A percentile compares a stretch with the other conserved stretches of the same genome.
These are phyloP conservation scores for Nomada lathburiana DNA, from an alignment of 2,888 invertebrate genomes.

Conservation along the genomic window DNA sequence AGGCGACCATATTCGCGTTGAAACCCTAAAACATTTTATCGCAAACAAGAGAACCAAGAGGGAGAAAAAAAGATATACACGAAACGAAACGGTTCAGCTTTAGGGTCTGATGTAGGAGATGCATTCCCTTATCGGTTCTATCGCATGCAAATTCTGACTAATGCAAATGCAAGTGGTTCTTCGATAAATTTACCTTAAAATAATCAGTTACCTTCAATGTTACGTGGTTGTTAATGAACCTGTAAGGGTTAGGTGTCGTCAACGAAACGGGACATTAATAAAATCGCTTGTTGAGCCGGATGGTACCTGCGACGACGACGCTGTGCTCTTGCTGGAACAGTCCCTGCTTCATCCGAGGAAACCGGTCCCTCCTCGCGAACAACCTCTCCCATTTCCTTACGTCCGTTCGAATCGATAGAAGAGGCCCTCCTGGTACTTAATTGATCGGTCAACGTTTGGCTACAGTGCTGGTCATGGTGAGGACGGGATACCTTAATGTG, in stretches of 20 bases:
- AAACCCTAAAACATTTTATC: constrained; percentile 15
- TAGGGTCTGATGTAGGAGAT: no score
- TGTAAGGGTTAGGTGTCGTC: background rate
- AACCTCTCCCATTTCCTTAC: constrained; percentile 2
- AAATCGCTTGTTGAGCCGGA: background rate
- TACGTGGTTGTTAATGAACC: background rate
- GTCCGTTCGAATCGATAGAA: constrained; percentile 19
- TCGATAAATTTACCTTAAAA: no score
- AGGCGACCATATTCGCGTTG: constrained; percentile 30
- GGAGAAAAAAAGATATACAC: no score
- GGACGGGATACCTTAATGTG: constrained; percentile 28
- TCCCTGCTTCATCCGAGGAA: constrained; percentile 1
- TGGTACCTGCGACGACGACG: constrained; percentile 18
- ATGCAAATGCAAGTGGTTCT: no score
- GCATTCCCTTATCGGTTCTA: no score
- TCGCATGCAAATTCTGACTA: no score
- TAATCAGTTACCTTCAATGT: background rate
- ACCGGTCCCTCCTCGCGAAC: background rate
- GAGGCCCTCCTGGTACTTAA: background rate
- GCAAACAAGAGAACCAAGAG: no score
- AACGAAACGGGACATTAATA: background rate
- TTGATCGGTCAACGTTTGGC: background rate
- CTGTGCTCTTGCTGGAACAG: constrained; percentile 5
- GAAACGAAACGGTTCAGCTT: no score
- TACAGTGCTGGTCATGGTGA: background rate